These are phyloP conservation scores for Pseudomyrmex sp. DNA, from an alignment of 1,140 invertebrate species.

Conservation along the genomic window DNA sequence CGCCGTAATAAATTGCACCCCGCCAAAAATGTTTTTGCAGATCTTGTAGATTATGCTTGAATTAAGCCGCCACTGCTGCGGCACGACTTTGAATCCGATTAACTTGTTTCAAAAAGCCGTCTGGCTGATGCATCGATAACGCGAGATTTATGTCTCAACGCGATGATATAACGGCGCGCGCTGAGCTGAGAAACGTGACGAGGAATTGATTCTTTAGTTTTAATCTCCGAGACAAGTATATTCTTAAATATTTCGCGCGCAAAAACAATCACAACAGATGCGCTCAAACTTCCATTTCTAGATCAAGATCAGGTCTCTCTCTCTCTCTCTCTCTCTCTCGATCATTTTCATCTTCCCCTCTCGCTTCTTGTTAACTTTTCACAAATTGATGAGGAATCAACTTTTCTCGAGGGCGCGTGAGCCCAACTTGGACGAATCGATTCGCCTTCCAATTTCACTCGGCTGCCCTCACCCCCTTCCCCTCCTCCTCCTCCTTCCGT, in stretches of 20 bases:
- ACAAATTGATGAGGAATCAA: too few relatives aligned
- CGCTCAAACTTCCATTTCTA: too few relatives aligned
- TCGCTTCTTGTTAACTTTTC: neutral
- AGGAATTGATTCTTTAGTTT: constrained; percentile 12
- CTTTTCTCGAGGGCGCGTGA: neutral
- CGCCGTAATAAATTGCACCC: constrained; percentile 64
- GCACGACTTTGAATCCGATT: constrained; percentile 51
- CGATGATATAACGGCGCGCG: constrained; percentile 12
- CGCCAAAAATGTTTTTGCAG: constrained; percentile 37
- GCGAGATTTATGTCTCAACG: constrained; percentile 45
- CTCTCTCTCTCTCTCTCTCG: neutral
- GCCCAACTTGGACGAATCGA: neutral
- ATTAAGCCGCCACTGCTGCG: constrained; percentile 58
- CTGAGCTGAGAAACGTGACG: neutral
- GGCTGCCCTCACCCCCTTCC: neutral
- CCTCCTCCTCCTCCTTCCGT: neutral
- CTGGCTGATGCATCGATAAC: constrained; percentile 43
- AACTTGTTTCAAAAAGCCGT: constrained; percentile 36
- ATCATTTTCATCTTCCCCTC: neutral
- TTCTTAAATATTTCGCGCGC: neutral
- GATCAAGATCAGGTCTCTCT: too few relatives aligned
- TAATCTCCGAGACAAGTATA: neutral
- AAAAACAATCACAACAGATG: too few relatives aligned
- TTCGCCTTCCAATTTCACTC: constrained; percentile 25
- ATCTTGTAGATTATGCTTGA: constrained; percentile 53